Conservation (phyloP, 2,113 vertebrate genomes). For the Pantherophis guttatus region DNA sequence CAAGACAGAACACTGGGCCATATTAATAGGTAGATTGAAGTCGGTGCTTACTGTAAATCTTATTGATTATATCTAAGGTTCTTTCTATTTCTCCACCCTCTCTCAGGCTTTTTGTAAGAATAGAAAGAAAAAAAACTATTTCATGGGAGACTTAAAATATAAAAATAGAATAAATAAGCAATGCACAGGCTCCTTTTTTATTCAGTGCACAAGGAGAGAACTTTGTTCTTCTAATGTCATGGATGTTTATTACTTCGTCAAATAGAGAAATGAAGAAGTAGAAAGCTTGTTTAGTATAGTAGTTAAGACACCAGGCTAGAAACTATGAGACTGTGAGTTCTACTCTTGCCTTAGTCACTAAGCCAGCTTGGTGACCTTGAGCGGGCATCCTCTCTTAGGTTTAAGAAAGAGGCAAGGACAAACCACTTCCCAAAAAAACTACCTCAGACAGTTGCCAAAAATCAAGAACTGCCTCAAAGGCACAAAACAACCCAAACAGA, state of each 20-base stretch:
- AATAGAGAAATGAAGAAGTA: background rate
- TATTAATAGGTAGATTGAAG: background rate
- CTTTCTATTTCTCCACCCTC: background rate
- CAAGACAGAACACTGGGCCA: background rate
- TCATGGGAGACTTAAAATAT: background rate
- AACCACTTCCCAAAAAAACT: background rate
- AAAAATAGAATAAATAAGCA: background rate
- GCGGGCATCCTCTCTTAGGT: background rate
- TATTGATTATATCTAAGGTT: background rate
- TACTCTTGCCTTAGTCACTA: background rate
- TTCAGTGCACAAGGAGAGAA: background rate
- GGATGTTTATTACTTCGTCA: background rate
- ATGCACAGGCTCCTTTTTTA: background rate
- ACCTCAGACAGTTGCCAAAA: background rate
- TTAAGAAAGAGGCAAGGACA: background rate
- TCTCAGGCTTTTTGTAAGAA: background rate
- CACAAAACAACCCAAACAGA: background rate
- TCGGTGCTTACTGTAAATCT: background rate
- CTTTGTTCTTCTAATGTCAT: background rate
- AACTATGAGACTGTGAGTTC: background rate
- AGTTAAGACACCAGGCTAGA: background rate
- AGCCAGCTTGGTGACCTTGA: background rate
- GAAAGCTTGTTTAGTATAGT: background rate
- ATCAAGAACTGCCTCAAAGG: background rate
- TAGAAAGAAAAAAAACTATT: background rate